Evolutionary conservation across 2,888 invertebrate species (phyloP), one percentile per base, ranked within the genome.

Genomic region (Ferrisia virgata): DNA sequence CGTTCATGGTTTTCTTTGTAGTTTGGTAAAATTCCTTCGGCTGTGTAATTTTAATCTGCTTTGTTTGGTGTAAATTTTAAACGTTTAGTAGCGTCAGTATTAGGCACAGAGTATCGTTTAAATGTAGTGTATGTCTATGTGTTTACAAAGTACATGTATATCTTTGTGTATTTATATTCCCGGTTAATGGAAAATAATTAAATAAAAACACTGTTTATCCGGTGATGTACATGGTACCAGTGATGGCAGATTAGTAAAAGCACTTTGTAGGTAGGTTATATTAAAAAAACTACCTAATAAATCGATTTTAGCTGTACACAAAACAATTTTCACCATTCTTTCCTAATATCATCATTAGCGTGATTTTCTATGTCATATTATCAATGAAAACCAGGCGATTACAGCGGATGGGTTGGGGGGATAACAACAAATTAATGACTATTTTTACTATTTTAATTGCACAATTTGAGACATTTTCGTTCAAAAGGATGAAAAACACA

Each of bases 181-280:
- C 31, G 64, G 28, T 64, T 64, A 64, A 64, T 64, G 64, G 64
- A 64, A 64, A 64, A 64, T 64, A 64, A 64, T 64, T 64, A 64
- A 64, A 64, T 64, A 64, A 64, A 64, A 64, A 64, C 64, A 15
- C 64, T 64, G 28, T 64, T 28, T 28, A 64, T 28, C 64, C 28
- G 64, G 25, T n/a, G n/a, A n/a, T n/a, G n/a, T n/a, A n/a, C n/a
- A n/a, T n/a, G n/a, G n/a, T n/a, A n/a, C n/a, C n/a, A n/a, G 22
- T 0, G 22, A 22, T 22, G 22, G n/a, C n/a, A n/a, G n/a, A n/a
- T n/a, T n/a, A n/a, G n/a, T 47, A n/a, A 5, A n/a, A n/a, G 0
- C 13, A n/a, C n/a, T 3, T 15, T 4, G n/a, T 47, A 47, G n/a
- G n/a, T 18, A 47, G 47, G 47, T n/a, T 5, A n/a, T n/a, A 47